Evolutionary conservation across 2,113 vertebrate genomes (phyloP).

Genomic region (Elgaria multicarinata): DNA sequence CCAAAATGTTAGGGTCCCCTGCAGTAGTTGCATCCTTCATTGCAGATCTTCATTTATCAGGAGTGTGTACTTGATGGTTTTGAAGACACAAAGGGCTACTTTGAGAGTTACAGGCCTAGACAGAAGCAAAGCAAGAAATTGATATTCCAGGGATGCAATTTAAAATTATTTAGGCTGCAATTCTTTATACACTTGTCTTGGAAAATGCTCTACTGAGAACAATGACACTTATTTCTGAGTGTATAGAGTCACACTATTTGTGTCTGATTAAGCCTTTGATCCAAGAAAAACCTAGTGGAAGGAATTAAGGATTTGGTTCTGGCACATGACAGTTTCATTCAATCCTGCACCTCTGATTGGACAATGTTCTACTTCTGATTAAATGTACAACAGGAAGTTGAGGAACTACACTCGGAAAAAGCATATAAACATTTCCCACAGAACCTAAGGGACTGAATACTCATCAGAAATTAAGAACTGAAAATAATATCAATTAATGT

Average conservation of each 20-base stretch:
- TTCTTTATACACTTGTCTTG: neutral
- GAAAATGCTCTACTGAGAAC: neutral
- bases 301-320: neutral
- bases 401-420: neutral
- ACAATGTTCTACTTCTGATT: neutral
- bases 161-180: neutral
- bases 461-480: neutral
- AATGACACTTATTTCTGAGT: neutral
- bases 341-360: neutral
- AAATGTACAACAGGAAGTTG: neutral
- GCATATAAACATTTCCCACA: neutral
- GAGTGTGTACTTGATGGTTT: neutral
- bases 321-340: neutral
- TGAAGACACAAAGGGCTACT: neutral
- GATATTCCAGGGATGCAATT: neutral
- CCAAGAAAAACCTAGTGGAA: neutral
- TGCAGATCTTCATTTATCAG: too few species aligned
- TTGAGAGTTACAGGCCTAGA: neutral
- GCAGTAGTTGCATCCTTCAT: too few species aligned
- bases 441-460: neutral
- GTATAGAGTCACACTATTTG: neutral
- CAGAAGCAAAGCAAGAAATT: neutral
- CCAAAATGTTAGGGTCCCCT: too few species aligned
- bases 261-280: neutral
- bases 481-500: neutral